phyloP scores from a whole-genome alignment of 2,113 vertebrate genomes.

The Eclectus roratus region DNA sequence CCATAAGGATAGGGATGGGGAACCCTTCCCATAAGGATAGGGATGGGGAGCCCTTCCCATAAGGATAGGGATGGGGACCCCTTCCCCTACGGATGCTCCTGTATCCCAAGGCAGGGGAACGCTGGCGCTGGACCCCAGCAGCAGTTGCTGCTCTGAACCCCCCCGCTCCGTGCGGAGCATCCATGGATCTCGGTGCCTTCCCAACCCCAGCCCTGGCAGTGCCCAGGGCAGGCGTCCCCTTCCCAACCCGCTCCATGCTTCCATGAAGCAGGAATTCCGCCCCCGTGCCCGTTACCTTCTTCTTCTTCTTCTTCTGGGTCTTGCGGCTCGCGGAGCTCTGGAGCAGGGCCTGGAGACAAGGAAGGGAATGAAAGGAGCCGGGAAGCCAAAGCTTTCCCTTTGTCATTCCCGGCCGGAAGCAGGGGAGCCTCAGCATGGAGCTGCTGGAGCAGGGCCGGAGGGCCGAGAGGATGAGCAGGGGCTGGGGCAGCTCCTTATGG shows the following conservation, averaged over 20 bases:
- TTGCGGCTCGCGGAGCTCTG: conserved; percentile 96
- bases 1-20: too few species aligned
- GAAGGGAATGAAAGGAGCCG: neutral
- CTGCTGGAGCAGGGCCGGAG: too few species aligned
- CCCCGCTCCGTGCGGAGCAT: neutral
- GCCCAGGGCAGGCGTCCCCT: too few species aligned
- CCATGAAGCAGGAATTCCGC: neutral
- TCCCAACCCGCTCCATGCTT: neutral
- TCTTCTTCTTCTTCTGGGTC: conserved; percentile 99
- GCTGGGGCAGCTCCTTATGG: neutral
- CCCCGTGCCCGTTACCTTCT: conserved; percentile 81
- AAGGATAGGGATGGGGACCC: too few species aligned
- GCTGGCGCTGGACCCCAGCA: neutral
- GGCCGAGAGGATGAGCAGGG: too few species aligned
- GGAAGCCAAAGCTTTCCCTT: rapidly evolving
- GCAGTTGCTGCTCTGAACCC: neutral
- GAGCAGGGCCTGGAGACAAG: conserved; percentile 83
- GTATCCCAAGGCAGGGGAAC: neutral
- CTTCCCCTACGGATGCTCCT: neutral
- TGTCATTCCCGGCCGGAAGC: neutral
- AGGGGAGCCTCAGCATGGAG: too few species aligned
- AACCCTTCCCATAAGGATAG: too few species aligned
- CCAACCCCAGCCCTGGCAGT: neutral
- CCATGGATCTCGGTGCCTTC: neutral
- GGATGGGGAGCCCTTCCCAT: too few species aligned